A percentile compares a stretch with the other conserved stretches of the same genome.
phyloP scores from a whole-genome alignment of 2,797 vertebrate species.

The Myripristis murdjan region DNA sequence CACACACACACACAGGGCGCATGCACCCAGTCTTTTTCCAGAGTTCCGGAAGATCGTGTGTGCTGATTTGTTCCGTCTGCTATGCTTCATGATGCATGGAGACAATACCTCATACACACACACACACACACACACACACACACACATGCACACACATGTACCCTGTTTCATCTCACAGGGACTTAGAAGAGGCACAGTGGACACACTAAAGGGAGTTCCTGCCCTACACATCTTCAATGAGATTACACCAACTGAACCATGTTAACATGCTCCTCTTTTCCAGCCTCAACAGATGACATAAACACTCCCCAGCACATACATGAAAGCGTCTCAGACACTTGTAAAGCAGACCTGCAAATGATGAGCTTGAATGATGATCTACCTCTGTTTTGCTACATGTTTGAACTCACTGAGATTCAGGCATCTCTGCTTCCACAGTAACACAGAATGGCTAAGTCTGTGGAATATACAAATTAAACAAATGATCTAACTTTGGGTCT shows the following conservation, averaged over 20 bases:
- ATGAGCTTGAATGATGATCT: neutral
- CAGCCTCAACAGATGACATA: slow-evolving; percentile 73
- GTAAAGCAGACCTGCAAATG: slow-evolving; percentile 18
- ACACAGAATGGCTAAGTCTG: neutral
- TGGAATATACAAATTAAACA: slow-evolving; percentile 30
- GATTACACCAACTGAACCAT: slow-evolving; percentile 56
- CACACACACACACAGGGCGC: slow-evolving; percentile 38
- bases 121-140: slow-evolving; percentile 24
- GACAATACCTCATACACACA: slow-evolving; percentile 30
- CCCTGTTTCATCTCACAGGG: slow-evolving; percentile 38
- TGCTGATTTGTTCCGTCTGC: slow-evolving; percentile 65
- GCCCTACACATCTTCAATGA: slow-evolving; percentile 45
- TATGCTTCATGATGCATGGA: slow-evolving; percentile 57
- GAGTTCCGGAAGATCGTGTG: slow-evolving; percentile 52
- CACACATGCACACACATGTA: slow-evolving; percentile 7
- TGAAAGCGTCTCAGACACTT: slow-evolving; percentile 47
- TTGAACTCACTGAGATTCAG: slow-evolving; percentile 16
- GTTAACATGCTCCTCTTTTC: slow-evolving; percentile 46
- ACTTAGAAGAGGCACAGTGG: slow-evolving; percentile 38
- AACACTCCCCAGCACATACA: slow-evolving; percentile 44
- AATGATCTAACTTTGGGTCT: slow-evolving; percentile 10
- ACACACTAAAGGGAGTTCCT: slow-evolving; percentile 46
- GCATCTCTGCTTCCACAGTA: neutral
- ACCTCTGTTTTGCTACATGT: slow-evolving; percentile 4
- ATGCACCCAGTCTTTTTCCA: slow-evolving; percentile 38